Evolutionary conservation across 2,888 invertebrate genomes (phyloP).

Genomic region (Xanthia icteritia): DNA sequence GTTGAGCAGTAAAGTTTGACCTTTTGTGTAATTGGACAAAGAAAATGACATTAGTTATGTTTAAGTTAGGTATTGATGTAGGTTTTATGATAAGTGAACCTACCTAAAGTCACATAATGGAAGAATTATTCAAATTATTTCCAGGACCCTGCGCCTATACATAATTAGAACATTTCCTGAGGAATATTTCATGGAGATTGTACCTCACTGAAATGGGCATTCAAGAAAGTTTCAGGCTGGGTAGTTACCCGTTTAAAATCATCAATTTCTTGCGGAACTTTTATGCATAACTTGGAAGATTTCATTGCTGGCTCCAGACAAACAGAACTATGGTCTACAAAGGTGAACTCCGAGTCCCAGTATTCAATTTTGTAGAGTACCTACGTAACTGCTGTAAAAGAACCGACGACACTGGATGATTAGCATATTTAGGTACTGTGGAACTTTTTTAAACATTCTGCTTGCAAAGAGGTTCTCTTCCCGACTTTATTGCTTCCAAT

Average conservation of each 20-base stretch:
- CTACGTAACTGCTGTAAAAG: not conserved
- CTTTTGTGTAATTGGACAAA: slow-evolving; percentile 63
- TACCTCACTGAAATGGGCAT: not conserved
- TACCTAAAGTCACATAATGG: slow-evolving; percentile 2
- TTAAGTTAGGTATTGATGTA: slow-evolving; percentile 45
- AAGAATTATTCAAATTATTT: slow-evolving; percentile 39
- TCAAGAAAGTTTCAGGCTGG: not conserved
- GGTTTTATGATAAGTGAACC: slow-evolving; percentile 40
- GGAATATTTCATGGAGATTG: not conserved
- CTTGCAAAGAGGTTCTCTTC: slow-evolving; percentile 25
- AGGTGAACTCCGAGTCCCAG: not conserved
- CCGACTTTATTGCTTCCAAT: slow-evolving; percentile 49
- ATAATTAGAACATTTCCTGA: slow-evolving; percentile 9
- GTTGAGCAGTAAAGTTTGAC: slow-evolving; percentile 46
- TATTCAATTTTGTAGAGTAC: not conserved
- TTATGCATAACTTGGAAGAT: not conserved
- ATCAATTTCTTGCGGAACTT: not conserved
- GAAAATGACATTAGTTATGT: slow-evolving; percentile 48
- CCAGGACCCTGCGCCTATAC: not conserved
- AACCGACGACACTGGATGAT: not conserved
- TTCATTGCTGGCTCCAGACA: not conserved
- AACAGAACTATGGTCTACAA: not conserved
- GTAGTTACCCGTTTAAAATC: not conserved
- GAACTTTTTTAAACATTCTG: slow-evolving; percentile 27
- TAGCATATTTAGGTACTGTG: slow-evolving; percentile 13